Conservation (phyloP, 2,888 invertebrate species). For the Drosophila mayaguana region DNA sequence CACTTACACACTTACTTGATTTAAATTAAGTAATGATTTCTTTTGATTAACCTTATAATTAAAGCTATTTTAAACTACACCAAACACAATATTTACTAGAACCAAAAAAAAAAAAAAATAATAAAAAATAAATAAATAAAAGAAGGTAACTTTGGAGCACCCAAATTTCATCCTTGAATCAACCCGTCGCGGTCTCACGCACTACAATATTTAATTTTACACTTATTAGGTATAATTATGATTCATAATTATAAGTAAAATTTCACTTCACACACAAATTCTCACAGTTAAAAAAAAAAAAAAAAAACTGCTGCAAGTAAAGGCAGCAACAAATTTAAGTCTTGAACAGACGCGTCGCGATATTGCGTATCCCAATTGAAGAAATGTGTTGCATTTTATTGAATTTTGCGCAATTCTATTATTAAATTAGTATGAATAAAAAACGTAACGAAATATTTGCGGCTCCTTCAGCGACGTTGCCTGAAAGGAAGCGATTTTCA, state of each 20-base stretch:
- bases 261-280: too few relatives aligned
- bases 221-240: too few relatives aligned
- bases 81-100: neutral
- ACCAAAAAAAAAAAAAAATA: neutral
- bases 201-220: too few relatives aligned
- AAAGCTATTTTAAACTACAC: neutral
- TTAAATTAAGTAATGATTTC: constrained; percentile 1
- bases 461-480: neutral
- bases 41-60: neutral
- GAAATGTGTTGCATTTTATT: neutral
- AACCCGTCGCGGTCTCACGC: too few relatives aligned
- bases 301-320: too few relatives aligned
- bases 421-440: neutral
- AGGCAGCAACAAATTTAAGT: too few relatives aligned
- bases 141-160: neutral
- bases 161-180: neutral
- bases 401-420: neutral
- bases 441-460: too few relatives aligned
- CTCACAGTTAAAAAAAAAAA: too few relatives aligned
- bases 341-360: too few relatives aligned
- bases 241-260: too few relatives aligned
- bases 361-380: too few relatives aligned
- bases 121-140: neutral
- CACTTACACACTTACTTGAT: neutral
- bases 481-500: neutral